Conservation (phyloP, 2,113 vertebrate species). For the Equus quagga region DNA sequence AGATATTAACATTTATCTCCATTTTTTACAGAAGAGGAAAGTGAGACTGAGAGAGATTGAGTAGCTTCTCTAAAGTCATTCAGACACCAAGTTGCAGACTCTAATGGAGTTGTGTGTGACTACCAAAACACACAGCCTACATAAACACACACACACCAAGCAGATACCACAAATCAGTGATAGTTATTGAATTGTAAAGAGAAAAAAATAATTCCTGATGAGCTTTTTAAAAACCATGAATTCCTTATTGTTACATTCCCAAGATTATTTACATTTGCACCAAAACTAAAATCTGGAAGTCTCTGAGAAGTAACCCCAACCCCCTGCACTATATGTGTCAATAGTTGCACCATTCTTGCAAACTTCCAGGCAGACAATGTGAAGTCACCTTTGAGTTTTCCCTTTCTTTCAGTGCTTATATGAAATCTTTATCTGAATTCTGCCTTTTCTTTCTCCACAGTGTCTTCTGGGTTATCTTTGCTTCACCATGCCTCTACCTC, state of each 20-base stretch:
- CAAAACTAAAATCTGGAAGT: not conserved
- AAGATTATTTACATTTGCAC: conserved; percentile 22
- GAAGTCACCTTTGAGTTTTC: not conserved
- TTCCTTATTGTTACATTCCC: not conserved
- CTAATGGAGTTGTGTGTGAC: not conserved
- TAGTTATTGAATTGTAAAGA: conserved; percentile 2
- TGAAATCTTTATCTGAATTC: conserved; percentile 26
- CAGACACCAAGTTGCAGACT: not conserved
- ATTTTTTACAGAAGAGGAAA: not conserved
- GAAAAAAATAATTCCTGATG: conserved; percentile 31
- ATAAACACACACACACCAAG: not conserved
- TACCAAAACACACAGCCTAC: not conserved
- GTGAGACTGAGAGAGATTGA: conserved; percentile 1
- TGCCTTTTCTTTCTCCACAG: not conserved
- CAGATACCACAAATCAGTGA: not conserved
- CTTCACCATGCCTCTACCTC: not conserved
- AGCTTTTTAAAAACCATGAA: conserved; percentile 35
- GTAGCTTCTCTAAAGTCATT: conserved; percentile 32
- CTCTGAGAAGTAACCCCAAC: not conserved
- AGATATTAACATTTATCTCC: conserved; percentile 8
- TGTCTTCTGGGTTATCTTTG: not conserved
- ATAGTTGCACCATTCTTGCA: not conserved
- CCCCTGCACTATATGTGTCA: not conserved
- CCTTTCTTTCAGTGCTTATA: not conserved
- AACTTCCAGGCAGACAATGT: not conserved